Conservation (phyloP, 2,113 vertebrate genomes). For the Alouatta palliata region DNA sequence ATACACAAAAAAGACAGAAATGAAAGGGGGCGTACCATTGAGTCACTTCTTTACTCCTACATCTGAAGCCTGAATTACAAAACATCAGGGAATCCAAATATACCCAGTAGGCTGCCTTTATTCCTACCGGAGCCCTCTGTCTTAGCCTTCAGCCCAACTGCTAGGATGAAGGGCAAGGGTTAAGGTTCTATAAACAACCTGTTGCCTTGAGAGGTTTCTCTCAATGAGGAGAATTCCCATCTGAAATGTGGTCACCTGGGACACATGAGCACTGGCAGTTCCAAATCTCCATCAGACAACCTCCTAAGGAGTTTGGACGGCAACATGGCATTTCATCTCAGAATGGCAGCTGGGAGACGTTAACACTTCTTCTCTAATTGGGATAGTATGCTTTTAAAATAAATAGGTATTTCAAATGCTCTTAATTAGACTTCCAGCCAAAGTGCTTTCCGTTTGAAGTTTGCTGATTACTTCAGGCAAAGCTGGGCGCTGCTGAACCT, state of each 20-base stretch:
- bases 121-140: neutral
- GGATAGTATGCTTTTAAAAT: constrained; percentile 70
- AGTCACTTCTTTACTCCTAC: neutral
- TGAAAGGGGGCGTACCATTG: accelerated
- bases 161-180: neutral
- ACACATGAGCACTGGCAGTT: neutral
- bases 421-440: constrained; percentile 76
- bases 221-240: constrained; percentile 49
- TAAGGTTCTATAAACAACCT: constrained; percentile 46
- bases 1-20: neutral
- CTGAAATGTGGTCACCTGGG: constrained; percentile 41
- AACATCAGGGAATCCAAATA: neutral
- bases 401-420: constrained; percentile 70
- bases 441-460: constrained; percentile 66
- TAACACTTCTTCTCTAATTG: constrained; percentile 73
- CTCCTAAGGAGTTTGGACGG: constrained; percentile 50
- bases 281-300: constrained; percentile 31
- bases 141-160: neutral
- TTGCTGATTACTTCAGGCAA: constrained; percentile 64
- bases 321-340: constrained; percentile 48
- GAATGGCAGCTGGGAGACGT: constrained; percentile 75
- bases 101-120: neutral
- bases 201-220: neutral
- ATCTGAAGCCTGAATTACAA: neutral
- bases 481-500: constrained; percentile 55